A percentile compares a stretch with the other conserved stretches of the same genome.
Conservation (phyloP, 2,888 invertebrate genomes). For the Ernsta delagoae region DNA sequence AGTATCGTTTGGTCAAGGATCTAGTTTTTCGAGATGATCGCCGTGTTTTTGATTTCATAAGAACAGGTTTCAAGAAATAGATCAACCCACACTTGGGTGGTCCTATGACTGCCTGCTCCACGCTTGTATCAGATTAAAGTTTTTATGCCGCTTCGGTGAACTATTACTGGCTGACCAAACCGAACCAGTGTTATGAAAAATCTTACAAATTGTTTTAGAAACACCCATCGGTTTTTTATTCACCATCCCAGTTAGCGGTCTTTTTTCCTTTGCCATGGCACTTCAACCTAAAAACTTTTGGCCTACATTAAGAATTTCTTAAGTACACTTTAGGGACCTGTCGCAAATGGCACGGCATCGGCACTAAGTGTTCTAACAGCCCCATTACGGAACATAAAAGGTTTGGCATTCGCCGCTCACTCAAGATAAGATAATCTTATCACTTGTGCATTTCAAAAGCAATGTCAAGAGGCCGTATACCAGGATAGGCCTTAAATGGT, state of each 20-base stretch:
- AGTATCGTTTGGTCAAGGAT: conserved; percentile 19
- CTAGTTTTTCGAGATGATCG: conserved; percentile 47
- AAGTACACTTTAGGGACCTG: conserved; percentile 32
- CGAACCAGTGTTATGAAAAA: conserved; percentile 31
- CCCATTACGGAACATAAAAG: conserved; percentile 44
- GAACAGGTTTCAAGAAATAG: conserved; percentile 19
- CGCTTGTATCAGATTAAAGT: conserved; percentile 57
- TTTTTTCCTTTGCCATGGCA: conserved; percentile 8
- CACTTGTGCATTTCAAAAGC: conserved; percentile 52
- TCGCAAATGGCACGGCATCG: conserved; percentile 29
- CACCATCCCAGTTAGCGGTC: background rate
- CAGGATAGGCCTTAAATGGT: conserved; percentile 18
- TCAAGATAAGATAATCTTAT: conserved; percentile 54
- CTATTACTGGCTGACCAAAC: conserved; percentile 48
- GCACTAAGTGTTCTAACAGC: conserved; percentile 15
- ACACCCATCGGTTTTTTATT: conserved; percentile 6
- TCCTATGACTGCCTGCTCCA: conserved; percentile 47
- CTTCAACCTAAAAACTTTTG: conserved; percentile 20
- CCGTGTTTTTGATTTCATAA: conserved; percentile 12
- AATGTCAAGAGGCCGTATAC: conserved; percentile 51
- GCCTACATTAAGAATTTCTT: conserved; percentile 14
- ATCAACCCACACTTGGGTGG: conserved; percentile 57
- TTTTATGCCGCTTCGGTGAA: conserved; percentile 44
- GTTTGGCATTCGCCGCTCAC: conserved; percentile 48
- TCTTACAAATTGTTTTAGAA: conserved; percentile 31